These are phyloP conservation scores for Mythimna lalbum DNA, from an alignment of 2,888 invertebrate genomes.

Conservation along the genomic window DNA sequence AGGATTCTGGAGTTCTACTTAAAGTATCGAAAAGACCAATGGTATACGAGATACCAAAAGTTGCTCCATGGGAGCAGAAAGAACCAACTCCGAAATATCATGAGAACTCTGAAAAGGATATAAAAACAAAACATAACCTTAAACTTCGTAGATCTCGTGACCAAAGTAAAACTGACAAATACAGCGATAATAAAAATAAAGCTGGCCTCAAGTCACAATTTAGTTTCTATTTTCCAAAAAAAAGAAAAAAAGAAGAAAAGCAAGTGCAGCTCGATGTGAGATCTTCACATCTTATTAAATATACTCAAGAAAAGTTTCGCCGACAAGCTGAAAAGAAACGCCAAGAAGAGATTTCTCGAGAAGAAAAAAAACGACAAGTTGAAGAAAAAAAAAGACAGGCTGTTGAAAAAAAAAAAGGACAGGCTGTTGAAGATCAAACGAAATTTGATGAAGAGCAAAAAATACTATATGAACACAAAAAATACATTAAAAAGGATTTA, in stretches of 20 bases:
- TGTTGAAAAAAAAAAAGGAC: slow-evolving; percentile 25
- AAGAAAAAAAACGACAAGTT: slow-evolving; percentile 50
- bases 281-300: slow-evolving; percentile 77
- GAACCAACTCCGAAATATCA: slow-evolving; percentile 12
- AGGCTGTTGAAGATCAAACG: slow-evolving; percentile 17
- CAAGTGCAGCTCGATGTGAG: slow-evolving; percentile 56
- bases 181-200: slow-evolving; percentile 7
- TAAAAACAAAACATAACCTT: not conserved
- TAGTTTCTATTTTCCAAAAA: slow-evolving; percentile 74
- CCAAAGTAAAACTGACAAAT: slow-evolving; percentile 4
- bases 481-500: slow-evolving; percentile 5
- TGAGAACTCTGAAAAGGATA: slow-evolving; percentile 1
- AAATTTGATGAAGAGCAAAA: slow-evolving; percentile 5
- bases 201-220: slow-evolving; percentile 39
- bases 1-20: not conserved
- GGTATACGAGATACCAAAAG: slow-evolving; percentile 38
- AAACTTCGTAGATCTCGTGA: not conserved
- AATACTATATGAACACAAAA: not conserved
- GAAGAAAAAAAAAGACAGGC: slow-evolving; percentile 23
- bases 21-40: slow-evolving; percentile 13
- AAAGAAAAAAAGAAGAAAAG: slow-evolving; percentile 28
- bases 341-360: slow-evolving; percentile 22
- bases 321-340: slow-evolving; percentile 20
- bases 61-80: slow-evolving; percentile 26
- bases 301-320: slow-evolving; percentile 67